These are phyloP conservation scores for Lepetodrilus schrolli DNA, from an alignment of 2,888 invertebrate species.

Conservation along the genomic window DNA sequence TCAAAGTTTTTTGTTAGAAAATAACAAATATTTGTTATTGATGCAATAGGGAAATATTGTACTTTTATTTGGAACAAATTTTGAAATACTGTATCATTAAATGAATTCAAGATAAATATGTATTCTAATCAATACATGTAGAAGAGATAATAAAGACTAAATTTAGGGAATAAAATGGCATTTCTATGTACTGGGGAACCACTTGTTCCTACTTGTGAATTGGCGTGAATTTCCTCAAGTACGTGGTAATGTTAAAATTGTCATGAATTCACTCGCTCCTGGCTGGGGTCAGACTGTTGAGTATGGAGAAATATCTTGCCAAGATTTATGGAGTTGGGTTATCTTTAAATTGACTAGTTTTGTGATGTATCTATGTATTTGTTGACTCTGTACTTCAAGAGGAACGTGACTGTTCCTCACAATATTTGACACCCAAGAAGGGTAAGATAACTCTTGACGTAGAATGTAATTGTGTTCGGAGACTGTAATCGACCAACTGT, in stretches of 20 bases:
- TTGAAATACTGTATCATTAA: too few relatives aligned
- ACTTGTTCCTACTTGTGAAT: too few relatives aligned
- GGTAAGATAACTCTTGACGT: background rate
- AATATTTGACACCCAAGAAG: background rate
- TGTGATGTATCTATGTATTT: slow-evolving; percentile 15
- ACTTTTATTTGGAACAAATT: too few relatives aligned
- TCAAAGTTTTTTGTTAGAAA: too few relatives aligned
- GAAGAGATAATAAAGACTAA: background rate
- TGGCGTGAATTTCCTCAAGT: too few relatives aligned
- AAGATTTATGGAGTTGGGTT: slow-evolving; percentile 8
- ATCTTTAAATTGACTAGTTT: slow-evolving; percentile 2
- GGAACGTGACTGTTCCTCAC: slow-evolving; percentile 8
- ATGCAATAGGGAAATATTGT: too few relatives aligned
- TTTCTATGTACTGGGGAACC: too few relatives aligned
- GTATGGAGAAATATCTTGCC: background rate
- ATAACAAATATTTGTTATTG: too few relatives aligned
- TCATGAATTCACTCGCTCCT: slow-evolving; percentile 4
- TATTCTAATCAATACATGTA: too few relatives aligned
- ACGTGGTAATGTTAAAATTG: background rate
- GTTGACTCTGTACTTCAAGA: background rate
- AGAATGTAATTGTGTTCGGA: too few relatives aligned
- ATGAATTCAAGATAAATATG: too few relatives aligned
- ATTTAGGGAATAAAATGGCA: background rate
- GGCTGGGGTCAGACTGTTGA: background rate
- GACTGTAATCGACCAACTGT: too few relatives aligned